Evolutionary conservation across 2,113 vertebrate genomes (phyloP).

Genomic region (Sylvilagus bachmani): DNA sequence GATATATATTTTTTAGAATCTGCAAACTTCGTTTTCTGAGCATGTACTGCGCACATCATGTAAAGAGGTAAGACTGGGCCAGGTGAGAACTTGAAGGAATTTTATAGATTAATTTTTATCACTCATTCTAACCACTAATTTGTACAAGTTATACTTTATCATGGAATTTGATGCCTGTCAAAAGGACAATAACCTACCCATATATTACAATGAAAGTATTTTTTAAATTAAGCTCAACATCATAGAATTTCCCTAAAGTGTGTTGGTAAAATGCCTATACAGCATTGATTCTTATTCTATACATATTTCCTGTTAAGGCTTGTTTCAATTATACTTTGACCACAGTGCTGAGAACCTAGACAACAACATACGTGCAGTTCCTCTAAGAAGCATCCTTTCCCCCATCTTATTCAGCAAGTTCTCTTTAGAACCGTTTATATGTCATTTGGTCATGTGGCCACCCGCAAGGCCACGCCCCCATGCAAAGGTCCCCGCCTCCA

Average conservation of each 20-base stretch:
- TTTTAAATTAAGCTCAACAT: slow-evolving; percentile 75
- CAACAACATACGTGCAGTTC: neutral
- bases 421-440: slow-evolving; percentile 87
- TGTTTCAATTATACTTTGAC: slow-evolving; percentile 19
- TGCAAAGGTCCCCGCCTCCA: neutral
- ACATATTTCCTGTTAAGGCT: slow-evolving; percentile 10
- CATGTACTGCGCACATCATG: neutral
- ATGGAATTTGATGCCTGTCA: slow-evolving; percentile 33
- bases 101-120: slow-evolving; percentile 35
- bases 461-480: slow-evolving; percentile 91
- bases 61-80: neutral
- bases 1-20: neutral
- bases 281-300: slow-evolving; percentile 10
- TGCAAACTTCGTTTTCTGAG: neutral
- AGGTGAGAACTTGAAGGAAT: slow-evolving; percentile 43
- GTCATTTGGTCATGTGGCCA: slow-evolving; percentile 96
- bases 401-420: neutral
- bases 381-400: slow-evolving; percentile 57
- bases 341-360: slow-evolving; percentile 16
- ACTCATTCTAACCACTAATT: slow-evolving; percentile 57
- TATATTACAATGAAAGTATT: slow-evolving; percentile 50
- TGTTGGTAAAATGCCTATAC: slow-evolving; percentile 29
- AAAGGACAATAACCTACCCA: slow-evolving; percentile 72
- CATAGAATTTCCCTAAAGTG: slow-evolving; percentile 67
- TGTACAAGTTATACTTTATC: slow-evolving; percentile 54